These are phyloP conservation scores for Antitype chi DNA, from an alignment of 2,888 invertebrate genomes.

Conservation along the genomic window DNA sequence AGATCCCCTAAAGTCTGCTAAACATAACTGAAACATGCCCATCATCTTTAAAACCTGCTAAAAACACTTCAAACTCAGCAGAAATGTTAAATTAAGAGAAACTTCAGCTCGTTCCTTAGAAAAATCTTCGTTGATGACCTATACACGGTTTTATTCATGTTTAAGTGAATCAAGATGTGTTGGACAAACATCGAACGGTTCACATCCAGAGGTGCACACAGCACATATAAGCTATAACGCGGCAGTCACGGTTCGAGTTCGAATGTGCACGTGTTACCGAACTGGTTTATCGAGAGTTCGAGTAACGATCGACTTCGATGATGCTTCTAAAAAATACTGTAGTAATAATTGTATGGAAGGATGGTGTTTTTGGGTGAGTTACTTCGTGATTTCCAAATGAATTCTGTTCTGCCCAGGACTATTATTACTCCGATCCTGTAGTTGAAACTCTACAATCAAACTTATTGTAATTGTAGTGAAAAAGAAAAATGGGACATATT, in stretches of 20 bases:
- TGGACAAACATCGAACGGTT: slow-evolving; percentile 50
- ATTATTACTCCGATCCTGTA: neutral
- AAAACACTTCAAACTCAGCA: neutral
- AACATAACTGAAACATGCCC: neutral
- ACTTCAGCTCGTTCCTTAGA: neutral
- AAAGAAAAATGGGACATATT: neutral
- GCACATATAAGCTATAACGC: slow-evolving; percentile 72
- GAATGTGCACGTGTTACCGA: slow-evolving; percentile 78
- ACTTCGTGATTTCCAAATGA: slow-evolving; percentile 2
- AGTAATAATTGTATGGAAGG: slow-evolving; percentile 16
- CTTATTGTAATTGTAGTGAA: neutral
- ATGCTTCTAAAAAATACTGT: slow-evolving; percentile 39
- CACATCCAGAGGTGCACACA: slow-evolving; percentile 47
- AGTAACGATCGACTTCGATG: slow-evolving; percentile 54
- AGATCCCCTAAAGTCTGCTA: too few relatives aligned
- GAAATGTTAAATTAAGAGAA: neutral
- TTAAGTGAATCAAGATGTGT: slow-evolving; percentile 51
- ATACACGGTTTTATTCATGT: slow-evolving; percentile 30
- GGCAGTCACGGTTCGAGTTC: slow-evolving; percentile 79
- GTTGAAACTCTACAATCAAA: neutral
- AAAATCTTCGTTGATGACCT: slow-evolving; percentile 9
- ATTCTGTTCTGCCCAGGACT: neutral
- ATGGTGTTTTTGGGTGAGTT: neutral
- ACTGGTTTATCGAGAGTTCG: slow-evolving; percentile 71
- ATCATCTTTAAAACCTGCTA: neutral